Percentiles rank a stretch among this genome's conserved stretches.
These are phyloP conservation scores for Sminthurinus aureus DNA, from an alignment of 2,888 invertebrate species.

Conservation along the genomic window DNA sequence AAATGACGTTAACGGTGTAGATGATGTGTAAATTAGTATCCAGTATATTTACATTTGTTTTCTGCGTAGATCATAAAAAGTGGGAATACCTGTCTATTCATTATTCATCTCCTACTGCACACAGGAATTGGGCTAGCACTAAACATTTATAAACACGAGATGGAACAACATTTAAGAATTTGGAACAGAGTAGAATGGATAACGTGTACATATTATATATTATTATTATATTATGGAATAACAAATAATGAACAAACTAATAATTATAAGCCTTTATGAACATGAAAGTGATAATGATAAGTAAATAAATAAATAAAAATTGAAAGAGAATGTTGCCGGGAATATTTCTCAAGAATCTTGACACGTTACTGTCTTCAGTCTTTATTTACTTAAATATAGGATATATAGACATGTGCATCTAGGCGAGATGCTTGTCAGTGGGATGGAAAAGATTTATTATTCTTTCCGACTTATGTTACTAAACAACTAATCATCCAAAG, in stretches of 20 bases:
- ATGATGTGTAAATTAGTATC: too few species aligned
- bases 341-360: not conserved
- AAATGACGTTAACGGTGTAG: too few species aligned
- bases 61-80: not conserved
- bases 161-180: not conserved
- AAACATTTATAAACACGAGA: not conserved
- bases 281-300: not conserved
- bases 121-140: too few species aligned
- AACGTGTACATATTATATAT: not conserved
- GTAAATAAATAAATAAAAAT: not conserved
- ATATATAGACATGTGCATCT: too few species aligned
- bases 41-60: too few species aligned
- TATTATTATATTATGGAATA: too few species aligned
- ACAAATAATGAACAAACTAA: not conserved
- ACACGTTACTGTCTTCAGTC: too few species aligned
- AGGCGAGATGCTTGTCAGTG: too few species aligned
- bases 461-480: not conserved
- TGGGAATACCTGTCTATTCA: not conserved
- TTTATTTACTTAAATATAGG: too few species aligned
- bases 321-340: not conserved
- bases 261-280: not conserved
- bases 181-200: not conserved
- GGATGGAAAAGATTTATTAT: too few species aligned
- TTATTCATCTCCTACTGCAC: too few species aligned
- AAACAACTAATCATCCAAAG: not conserved